Conservation (phyloP, 2,888 invertebrate genomes). For the Matsumyia berberina region DNA sequence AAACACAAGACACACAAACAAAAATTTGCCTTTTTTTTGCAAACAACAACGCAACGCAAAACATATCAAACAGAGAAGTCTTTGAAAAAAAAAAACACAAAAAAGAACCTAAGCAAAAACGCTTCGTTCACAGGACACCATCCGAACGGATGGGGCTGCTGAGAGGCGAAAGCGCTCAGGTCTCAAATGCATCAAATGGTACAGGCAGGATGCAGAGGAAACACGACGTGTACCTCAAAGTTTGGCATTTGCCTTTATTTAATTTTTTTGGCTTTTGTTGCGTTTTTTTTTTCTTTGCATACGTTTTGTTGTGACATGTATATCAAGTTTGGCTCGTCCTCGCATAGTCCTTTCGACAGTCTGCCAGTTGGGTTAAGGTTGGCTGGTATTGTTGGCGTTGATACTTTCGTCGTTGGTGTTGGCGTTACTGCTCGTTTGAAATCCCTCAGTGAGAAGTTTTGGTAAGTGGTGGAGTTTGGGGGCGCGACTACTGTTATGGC, state of each 20-base stretch:
- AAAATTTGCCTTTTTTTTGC: conserved; percentile 4
- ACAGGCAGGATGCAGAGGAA: conserved; percentile 55
- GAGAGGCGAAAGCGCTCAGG: conserved; percentile 18
- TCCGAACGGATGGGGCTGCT: conserved; percentile 16
- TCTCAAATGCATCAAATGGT: conserved; percentile 57
- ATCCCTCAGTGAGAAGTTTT: conserved; percentile 49
- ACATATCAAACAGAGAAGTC: conserved; percentile 46
- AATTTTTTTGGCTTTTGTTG: conserved; percentile 73
- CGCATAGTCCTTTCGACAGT: conserved; percentile 66
- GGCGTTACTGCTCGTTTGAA: conserved; percentile 53
- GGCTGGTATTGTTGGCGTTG: conserved; percentile 41
- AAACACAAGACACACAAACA: conserved; percentile 50
- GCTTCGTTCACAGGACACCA: conserved; percentile 38
- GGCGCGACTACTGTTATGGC: conserved; percentile 40
- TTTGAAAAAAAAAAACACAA: conserved; percentile 24
- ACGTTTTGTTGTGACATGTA: conserved; percentile 71
- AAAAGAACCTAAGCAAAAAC: conserved; percentile 27
- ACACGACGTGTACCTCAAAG: conserved; percentile 73
- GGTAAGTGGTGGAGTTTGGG: conserved; percentile 30
- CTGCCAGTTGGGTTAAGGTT: conserved; percentile 47
- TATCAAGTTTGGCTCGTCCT: conserved; percentile 66
- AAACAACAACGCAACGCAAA: conserved; percentile 61
- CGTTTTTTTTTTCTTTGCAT: conserved; percentile 72
- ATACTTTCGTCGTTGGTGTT: conserved; percentile 54
- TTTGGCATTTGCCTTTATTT: conserved; percentile 75